Evolutionary conservation across 2,888 invertebrate genomes (phyloP).

Genomic region (Tanytarsus gracilentus): DNA sequence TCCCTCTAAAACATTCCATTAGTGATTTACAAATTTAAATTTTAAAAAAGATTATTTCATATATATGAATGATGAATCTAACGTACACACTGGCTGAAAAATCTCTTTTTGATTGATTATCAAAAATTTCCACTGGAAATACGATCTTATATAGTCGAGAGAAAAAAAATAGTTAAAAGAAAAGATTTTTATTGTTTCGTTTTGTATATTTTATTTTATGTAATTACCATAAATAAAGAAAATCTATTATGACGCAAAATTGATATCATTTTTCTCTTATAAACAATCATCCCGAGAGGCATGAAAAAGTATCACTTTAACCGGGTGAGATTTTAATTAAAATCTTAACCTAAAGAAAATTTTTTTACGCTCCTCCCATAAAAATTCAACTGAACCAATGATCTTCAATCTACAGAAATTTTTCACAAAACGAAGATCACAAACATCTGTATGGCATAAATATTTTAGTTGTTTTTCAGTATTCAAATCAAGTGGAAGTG

Average conservation of each 20-base stretch:
- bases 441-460: too few relatives aligned
- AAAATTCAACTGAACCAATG: too few relatives aligned
- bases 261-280: constrained; percentile 10
- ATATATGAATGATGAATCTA: neutral
- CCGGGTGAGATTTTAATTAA: too few relatives aligned
- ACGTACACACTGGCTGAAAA: neutral
- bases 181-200: neutral
- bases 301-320: constrained; percentile 9
- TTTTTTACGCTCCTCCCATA: too few relatives aligned
- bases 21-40: neutral
- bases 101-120: neutral
- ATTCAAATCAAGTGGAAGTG: too few relatives aligned
- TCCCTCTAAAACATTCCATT: too few relatives aligned
- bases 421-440: too few relatives aligned
- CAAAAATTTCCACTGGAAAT: neutral
- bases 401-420: too few relatives aligned
- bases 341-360: too few relatives aligned
- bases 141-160: too few relatives aligned
- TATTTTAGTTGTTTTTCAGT: too few relatives aligned
- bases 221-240: neutral
- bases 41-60: neutral
- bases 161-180: too few relatives aligned
- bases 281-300: neutral
- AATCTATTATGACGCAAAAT: constrained; percentile 4
- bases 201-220: neutral